These are phyloP conservation scores for Synergus umbraculus DNA, from an alignment of 2,888 invertebrate genomes.

Conservation along the genomic window DNA sequence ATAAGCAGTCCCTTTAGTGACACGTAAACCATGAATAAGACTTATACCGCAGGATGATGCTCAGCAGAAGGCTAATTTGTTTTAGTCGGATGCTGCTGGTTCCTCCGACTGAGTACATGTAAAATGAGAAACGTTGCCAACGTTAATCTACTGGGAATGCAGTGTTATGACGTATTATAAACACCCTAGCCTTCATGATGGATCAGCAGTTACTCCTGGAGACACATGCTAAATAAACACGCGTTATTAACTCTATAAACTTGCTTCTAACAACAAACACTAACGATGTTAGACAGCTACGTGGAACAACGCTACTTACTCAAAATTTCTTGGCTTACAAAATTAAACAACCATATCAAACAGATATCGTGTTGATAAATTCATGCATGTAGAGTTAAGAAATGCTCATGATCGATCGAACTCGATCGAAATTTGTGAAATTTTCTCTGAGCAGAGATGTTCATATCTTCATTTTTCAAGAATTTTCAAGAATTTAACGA, in stretches of 20 bases:
- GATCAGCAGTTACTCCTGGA: conserved; percentile 60
- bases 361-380: not conserved
- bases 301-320: conserved; percentile 28
- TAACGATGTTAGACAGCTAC: conserved; percentile 36
- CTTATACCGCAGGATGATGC: conserved; percentile 53
- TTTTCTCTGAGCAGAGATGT: too few species aligned
- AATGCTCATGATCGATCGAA: too few species aligned
- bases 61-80: conserved; percentile 61
- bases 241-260: conserved; percentile 72
- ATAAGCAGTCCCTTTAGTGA: conserved; percentile 37
- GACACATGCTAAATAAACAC: conserved; percentile 68
- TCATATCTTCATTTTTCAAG: too few species aligned
- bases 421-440: too few species aligned
- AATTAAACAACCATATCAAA: conserved; percentile 18
- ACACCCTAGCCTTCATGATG: conserved; percentile 63
- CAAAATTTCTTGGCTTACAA: conserved; percentile 6
- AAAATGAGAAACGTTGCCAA: conserved; percentile 56
- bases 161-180: conserved; percentile 71
- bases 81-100: conserved; percentile 53
- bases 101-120: conserved; percentile 49
- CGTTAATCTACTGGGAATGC: conserved; percentile 65
- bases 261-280: conserved; percentile 67
- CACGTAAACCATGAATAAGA: conserved; percentile 36
- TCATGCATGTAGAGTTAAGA: not conserved
- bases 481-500: too few species aligned